These are phyloP conservation scores for Calameuta idolon DNA, from an alignment of 2,888 invertebrate species.

Conservation along the genomic window DNA sequence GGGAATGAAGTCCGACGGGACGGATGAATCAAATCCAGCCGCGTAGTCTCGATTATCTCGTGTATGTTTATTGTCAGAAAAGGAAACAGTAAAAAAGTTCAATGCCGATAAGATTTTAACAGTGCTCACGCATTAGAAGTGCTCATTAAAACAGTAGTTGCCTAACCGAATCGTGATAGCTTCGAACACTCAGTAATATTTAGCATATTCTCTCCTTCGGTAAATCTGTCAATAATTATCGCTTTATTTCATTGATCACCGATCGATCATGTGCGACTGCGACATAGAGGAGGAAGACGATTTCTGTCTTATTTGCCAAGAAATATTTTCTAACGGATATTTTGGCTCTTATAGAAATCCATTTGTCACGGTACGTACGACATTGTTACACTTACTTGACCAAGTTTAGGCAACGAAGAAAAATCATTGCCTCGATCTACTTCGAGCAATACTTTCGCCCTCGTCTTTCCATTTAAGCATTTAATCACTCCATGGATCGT, in stretches of 20 bases:
- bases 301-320: conserved; percentile 15
- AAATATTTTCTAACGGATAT: conserved; percentile 25
- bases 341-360: conserved; percentile 22
- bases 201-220: background rate
- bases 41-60: background rate
- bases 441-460: background rate
- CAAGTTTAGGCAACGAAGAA: background rate
- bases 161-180: background rate
- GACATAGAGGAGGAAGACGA: background rate
- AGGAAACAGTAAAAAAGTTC: background rate
- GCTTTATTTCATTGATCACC: background rate
- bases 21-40: background rate
- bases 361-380: background rate
- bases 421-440: background rate
- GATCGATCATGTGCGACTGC: background rate
- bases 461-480: background rate
- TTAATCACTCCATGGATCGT: background rate
- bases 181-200: background rate
- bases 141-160: background rate
- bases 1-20: background rate
- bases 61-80: background rate
- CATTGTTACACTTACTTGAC: background rate
- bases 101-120: background rate
- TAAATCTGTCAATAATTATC: background rate
- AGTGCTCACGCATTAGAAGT: background rate